These are phyloP conservation scores for Caenorhabditis doughertyi DNA, from an alignment of 2,888 invertebrate species.

Conservation along the genomic window DNA sequence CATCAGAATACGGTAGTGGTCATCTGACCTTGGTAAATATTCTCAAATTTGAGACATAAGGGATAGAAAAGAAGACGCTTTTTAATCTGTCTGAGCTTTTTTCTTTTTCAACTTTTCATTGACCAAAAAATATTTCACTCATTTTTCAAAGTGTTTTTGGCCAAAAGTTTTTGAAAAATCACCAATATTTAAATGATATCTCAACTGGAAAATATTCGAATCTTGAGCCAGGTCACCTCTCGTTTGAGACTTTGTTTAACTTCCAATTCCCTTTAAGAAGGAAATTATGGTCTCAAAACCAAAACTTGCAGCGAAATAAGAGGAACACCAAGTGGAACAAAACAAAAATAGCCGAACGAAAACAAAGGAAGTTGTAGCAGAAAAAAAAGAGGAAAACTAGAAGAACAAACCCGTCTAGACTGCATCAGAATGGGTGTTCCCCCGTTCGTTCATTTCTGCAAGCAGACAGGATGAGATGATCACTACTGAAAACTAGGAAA, in stretches of 20 bases:
- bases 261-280: too few species aligned
- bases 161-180: background rate
- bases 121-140: slow-evolving; percentile 15
- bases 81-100: slow-evolving; percentile 38
- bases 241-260: too few species aligned
- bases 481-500: slow-evolving; percentile 30
- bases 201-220: too few species aligned
- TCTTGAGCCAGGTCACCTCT: too few species aligned
- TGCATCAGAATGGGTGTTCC: slow-evolving; percentile 7
- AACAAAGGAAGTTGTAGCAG: slow-evolving; percentile 2
- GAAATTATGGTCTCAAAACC: too few species aligned
- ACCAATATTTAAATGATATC: too few species aligned
- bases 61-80: background rate
- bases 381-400: background rate
- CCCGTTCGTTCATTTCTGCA: too few species aligned
- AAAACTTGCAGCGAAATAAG: too few species aligned
- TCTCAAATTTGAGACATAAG: background rate
- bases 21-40: background rate
- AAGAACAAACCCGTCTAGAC: slow-evolving; percentile 33
- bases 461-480: slow-evolving; percentile 43
- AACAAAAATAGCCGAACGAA: slow-evolving; percentile 6
- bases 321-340: background rate
- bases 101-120: background rate
- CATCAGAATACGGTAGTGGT: slow-evolving; percentile 8
- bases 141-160: background rate